Percentiles rank a stretch among this genome's conserved stretches.
Evolutionary conservation across 2,888 invertebrate species (phyloP).

Genomic region (Ichneumoninae sp.): DNA sequence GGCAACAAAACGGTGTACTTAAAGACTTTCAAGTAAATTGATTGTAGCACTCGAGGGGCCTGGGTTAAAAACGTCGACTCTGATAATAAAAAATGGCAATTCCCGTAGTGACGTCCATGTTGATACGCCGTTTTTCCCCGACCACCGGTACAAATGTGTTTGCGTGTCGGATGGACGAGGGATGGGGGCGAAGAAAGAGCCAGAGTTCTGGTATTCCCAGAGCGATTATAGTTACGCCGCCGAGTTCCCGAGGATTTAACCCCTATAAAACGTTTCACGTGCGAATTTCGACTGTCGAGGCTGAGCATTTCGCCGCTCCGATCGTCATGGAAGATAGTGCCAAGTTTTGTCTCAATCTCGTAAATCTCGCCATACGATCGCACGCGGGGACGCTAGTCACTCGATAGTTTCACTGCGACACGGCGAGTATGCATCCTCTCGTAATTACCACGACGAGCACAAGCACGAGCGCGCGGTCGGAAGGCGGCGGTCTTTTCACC

Average conservation of each 20-base stretch:
- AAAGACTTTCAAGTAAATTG: too few relatives aligned
- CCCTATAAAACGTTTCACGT: constrained; percentile 63
- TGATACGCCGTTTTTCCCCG: not conserved
- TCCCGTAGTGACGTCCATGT: not conserved
- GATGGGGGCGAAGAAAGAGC: not conserved
- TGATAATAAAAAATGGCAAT: not conserved
- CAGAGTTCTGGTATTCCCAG: constrained; percentile 55
- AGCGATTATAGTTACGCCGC: constrained; percentile 24
- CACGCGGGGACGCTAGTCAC: constrained; percentile 16
- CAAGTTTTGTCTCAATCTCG: not conserved
- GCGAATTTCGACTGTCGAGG: constrained; percentile 2
- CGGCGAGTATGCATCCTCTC: constrained; percentile 66
- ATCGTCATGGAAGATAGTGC: not conserved
- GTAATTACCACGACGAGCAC: constrained; percentile 63
- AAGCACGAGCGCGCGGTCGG: constrained; percentile 59
- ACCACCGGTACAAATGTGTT: too few relatives aligned
- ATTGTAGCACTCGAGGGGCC: too few relatives aligned
- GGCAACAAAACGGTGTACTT: too few relatives aligned
- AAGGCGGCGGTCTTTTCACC: constrained; percentile 73
- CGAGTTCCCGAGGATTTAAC: constrained; percentile 50
- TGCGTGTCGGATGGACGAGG: not conserved
- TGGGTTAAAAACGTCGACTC: too few relatives aligned
- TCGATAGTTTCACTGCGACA: constrained; percentile 35
- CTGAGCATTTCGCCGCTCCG: not conserved
- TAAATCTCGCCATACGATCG: constrained; percentile 26